Conservation (phyloP, 2,797 vertebrate species). For the Moxostoma hubbsi region DNA sequence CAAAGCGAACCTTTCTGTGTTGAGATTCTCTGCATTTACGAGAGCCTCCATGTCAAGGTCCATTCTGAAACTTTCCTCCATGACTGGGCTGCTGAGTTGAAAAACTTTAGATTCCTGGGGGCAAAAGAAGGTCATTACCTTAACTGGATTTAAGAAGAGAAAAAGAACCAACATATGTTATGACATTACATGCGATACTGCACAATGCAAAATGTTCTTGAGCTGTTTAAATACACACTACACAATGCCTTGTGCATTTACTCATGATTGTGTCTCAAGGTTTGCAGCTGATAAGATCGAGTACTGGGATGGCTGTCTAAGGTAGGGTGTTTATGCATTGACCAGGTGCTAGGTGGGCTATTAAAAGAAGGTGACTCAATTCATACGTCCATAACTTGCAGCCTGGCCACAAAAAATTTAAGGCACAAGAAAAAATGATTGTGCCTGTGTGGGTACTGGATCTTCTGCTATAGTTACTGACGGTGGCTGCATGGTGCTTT, state of each 20-base stretch:
- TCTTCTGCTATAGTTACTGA: too few relatives aligned
- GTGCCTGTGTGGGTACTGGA: too few relatives aligned
- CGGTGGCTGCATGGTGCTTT: too few relatives aligned
- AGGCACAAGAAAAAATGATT: too few relatives aligned
- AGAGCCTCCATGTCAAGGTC: constrained; percentile 77
- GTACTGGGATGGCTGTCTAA: not conserved
- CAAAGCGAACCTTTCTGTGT: constrained; percentile 80
- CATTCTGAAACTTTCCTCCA: constrained; percentile 83
- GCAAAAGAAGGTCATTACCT: constrained; percentile 14
- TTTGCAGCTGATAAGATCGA: constrained; percentile 19
- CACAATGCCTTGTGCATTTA: constrained; percentile 5
- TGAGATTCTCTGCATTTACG: constrained; percentile 78
- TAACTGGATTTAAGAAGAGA: constrained; percentile 2
- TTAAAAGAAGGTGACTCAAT: constrained; percentile 53
- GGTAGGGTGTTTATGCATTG: constrained; percentile 1
- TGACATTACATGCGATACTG: constrained; percentile 1
- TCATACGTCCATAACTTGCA: constrained; percentile 35
- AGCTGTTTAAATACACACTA: not conserved
- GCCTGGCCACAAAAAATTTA: constrained; percentile 3
- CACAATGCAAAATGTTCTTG: constrained; percentile 20
- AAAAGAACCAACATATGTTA: not conserved
- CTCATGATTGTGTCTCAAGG: constrained; percentile 27
- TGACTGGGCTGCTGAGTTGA: constrained; percentile 47
- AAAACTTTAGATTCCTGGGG: constrained; percentile 67
- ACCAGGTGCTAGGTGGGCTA: constrained; percentile 40